Evolutionary conservation across 2,113 vertebrate species (phyloP).

Genomic region (Calidris pugnax): DNA sequence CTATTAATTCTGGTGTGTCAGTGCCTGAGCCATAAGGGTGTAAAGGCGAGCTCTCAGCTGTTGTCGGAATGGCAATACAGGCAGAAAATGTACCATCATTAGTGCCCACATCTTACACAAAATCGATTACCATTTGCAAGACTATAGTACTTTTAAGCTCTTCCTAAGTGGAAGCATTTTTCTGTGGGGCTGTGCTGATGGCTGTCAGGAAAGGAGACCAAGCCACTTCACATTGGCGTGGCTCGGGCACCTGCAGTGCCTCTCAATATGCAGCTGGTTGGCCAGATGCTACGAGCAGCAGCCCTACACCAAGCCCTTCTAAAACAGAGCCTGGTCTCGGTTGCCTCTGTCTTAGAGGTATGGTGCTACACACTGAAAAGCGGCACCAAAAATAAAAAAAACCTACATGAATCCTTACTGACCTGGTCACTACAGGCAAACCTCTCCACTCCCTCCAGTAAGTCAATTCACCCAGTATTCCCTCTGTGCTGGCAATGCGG

Average conservation of each 20-base stretch:
- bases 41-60: not conserved
- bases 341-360: too few species aligned
- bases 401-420: rapidly evolving
- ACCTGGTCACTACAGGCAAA: not conserved
- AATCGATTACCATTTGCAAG: not conserved
- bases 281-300: too few species aligned
- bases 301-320: too few species aligned
- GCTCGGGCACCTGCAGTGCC: too few species aligned
- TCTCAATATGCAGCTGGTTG: too few species aligned
- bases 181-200: not conserved
- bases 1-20: not conserved
- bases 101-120: not conserved
- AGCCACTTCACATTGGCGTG: not conserved
- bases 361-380: too few species aligned
- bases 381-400: not conserved
- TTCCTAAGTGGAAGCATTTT: not conserved
- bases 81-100: not conserved
- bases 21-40: not conserved
- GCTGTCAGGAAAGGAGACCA: not conserved
- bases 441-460: not conserved
- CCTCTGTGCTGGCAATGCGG: rapidly evolving
- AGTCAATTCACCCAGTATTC: not conserved
- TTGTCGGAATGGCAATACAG: not conserved
- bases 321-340: too few species aligned
- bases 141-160: not conserved